phyloP scores from a whole-genome alignment of 2,113 vertebrate genomes.

The Etia nguti region DNA sequence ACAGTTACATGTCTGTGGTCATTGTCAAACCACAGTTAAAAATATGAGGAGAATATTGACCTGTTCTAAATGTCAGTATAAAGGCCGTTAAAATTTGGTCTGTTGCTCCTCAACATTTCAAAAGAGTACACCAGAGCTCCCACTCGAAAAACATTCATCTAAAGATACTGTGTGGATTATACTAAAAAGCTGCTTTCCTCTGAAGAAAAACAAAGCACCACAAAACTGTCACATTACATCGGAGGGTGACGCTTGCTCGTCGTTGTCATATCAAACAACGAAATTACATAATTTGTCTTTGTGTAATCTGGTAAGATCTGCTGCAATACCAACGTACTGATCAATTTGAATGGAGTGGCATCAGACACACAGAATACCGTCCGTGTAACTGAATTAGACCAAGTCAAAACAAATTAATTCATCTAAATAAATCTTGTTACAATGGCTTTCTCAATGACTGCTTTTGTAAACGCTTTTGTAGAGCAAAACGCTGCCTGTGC shows the following conservation, averaged over 20 bases:
- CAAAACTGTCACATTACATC: neutral
- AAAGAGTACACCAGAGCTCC: neutral
- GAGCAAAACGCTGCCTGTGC: neutral
- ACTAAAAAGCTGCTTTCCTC: neutral
- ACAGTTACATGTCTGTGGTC: neutral
- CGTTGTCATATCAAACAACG: neutral
- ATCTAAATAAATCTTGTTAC: conserved; percentile 22
- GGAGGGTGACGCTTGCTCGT: neutral
- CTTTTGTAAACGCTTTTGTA: neutral
- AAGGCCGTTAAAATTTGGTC: neutral
- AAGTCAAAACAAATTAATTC: conserved; percentile 18
- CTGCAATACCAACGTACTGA: neutral
- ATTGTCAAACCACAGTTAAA: neutral
- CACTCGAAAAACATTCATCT: neutral
- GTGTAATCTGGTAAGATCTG: conserved; percentile 9
- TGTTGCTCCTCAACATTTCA: neutral
- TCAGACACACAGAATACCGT: conserved; percentile 1
- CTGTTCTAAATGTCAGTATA: neutral
- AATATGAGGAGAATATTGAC: neutral
- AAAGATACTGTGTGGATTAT: neutral
- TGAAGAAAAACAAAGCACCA: neutral
- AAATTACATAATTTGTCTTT: conserved; percentile 14
- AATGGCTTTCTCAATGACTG: neutral
- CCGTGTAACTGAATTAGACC: conserved; percentile 34
- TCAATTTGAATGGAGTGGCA: neutral